Conservation (phyloP, 2,888 invertebrate species). For the Acronicta alni region DNA sequence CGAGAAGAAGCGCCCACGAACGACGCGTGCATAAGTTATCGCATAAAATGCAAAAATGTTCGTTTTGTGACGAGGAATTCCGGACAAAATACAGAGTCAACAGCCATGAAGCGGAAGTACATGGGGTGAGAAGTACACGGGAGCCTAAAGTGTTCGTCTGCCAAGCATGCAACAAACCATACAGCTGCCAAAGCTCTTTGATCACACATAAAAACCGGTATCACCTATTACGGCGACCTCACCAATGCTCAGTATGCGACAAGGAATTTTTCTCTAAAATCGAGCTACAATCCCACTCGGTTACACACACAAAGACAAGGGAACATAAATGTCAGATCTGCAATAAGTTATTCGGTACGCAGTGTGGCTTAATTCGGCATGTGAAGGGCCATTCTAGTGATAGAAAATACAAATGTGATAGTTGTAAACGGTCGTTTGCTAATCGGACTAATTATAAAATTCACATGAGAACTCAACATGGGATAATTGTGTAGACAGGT, state of each 20-base stretch:
- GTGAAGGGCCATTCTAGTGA: slow-evolving; percentile 49
- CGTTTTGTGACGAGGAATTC: slow-evolving; percentile 67
- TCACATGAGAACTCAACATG: slow-evolving; percentile 55
- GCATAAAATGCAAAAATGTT: slow-evolving; percentile 64
- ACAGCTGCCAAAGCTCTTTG: slow-evolving; percentile 60
- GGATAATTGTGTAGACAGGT: slow-evolving; percentile 37
- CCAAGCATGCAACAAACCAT: slow-evolving; percentile 66
- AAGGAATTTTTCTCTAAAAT: slow-evolving; percentile 67
- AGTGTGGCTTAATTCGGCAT: slow-evolving; percentile 55
- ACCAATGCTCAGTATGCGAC: slow-evolving; percentile 76
- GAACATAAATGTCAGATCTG: slow-evolving; percentile 58
- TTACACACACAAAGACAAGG: slow-evolving; percentile 61
- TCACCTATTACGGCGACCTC: slow-evolving; percentile 67
- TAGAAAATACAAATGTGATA: slow-evolving; percentile 45
- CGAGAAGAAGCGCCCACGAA: slow-evolving; percentile 71
- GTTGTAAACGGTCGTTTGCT: slow-evolving; percentile 49
- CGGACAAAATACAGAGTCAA: slow-evolving; percentile 63
- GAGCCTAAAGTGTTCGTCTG: slow-evolving; percentile 62
- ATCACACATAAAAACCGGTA: slow-evolving; percentile 63
- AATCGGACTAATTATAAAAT: slow-evolving; percentile 54
- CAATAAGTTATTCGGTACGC: slow-evolving; percentile 49
- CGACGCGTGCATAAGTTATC: slow-evolving; percentile 66
- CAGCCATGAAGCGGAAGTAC: slow-evolving; percentile 64
- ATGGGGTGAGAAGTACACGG: no score
- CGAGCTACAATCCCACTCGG: slow-evolving; percentile 59